Percentiles rank a stretch among this genome's conserved stretches.
Evolutionary conservation across 37 sponge, comb jelly and placozoan species (phyloP).

Genomic region (Bolinopsis microptera): DNA sequence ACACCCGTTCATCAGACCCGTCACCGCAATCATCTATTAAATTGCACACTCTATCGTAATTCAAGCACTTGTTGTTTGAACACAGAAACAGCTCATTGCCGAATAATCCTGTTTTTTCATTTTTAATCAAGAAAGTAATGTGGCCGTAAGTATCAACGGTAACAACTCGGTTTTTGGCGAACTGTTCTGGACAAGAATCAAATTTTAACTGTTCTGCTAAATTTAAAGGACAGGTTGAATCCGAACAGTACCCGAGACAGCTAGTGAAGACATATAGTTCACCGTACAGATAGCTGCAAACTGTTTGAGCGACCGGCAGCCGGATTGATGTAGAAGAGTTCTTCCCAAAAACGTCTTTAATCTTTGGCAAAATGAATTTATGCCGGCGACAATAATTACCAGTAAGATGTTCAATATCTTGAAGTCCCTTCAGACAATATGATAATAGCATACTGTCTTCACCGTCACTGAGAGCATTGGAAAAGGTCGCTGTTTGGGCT

Average conservation of each 20-base stretch:
- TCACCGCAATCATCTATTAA: not conserved
- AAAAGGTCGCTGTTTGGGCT: not conserved
- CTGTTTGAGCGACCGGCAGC: not conserved
- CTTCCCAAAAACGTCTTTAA: slow-evolving; percentile 11
- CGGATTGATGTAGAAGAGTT: not conserved
- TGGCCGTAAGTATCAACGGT: not conserved
- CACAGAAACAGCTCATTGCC: not conserved
- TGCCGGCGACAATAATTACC: too few species aligned
- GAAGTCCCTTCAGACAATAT: not conserved
- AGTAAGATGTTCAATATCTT: not conserved
- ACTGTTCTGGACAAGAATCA: not conserved
- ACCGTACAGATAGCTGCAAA: not conserved
- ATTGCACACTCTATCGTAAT: not conserved
- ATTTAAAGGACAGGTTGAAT: not conserved
- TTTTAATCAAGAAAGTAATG: not conserved
- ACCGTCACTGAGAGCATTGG: not conserved
- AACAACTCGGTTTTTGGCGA: not conserved
- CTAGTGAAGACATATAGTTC: not conserved
- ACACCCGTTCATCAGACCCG: not conserved
- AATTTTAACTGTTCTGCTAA: not conserved
- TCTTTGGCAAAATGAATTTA: not conserved
- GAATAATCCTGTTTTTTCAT: not conserved
- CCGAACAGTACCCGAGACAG: not conserved
- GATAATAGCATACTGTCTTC: not conserved
- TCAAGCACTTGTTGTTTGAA: not conserved